phyloP scores from a whole-genome alignment of 2,797 vertebrate genomes.

The Nyctibius grandis region DNA sequence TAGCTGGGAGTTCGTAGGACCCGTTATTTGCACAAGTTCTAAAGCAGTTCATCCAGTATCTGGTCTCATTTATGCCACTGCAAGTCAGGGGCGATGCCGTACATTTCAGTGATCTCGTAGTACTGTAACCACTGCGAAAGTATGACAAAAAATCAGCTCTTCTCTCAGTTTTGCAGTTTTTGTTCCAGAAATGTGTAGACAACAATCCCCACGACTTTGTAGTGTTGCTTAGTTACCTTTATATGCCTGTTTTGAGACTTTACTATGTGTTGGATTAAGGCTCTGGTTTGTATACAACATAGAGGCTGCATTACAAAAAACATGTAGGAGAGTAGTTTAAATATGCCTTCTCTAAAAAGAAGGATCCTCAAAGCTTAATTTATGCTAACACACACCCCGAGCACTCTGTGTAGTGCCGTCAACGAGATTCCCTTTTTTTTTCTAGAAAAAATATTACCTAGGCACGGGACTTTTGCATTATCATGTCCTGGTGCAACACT shows the following conservation, averaged over 20 bases:
- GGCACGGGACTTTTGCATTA: slow-evolving; percentile 38
- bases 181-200: slow-evolving; percentile 53
- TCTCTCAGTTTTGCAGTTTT: slow-evolving; percentile 14
- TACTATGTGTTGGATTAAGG: slow-evolving; percentile 73
- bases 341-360: slow-evolving; percentile 56
- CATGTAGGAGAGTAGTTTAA: slow-evolving; percentile 59
- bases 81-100: not conserved
- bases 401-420: slow-evolving; percentile 31
- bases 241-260: slow-evolving; percentile 68
- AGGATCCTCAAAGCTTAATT: slow-evolving; percentile 48
- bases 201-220: slow-evolving; percentile 54
- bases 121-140: not conserved
- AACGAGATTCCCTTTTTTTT: slow-evolving; percentile 20
- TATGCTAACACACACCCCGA: not conserved
- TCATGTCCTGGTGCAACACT: slow-evolving; percentile 36
- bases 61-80: not conserved
- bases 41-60: not conserved
- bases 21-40: not conserved
- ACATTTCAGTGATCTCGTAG: not conserved
- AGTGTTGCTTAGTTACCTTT: slow-evolving; percentile 71
- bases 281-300: slow-evolving; percentile 72
- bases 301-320: slow-evolving; percentile 61
- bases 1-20: not conserved
- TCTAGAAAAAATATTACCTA: not conserved
- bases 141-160: not conserved